Conservation (phyloP, 2,113 vertebrate genomes). For the Paratilapia polleni region DNA sequence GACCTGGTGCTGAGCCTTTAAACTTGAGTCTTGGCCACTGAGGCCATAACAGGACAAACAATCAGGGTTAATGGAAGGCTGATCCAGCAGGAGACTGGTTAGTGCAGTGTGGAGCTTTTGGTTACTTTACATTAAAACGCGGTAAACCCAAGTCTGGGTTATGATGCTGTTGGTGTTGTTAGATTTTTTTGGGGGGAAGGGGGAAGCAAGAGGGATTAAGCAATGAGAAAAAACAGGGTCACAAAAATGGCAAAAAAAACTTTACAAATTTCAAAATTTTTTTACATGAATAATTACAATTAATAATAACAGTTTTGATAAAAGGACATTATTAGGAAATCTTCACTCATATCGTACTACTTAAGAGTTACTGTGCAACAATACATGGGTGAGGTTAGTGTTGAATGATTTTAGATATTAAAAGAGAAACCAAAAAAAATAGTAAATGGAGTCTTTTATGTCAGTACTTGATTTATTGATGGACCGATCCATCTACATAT, state of each 20-base stretch:
- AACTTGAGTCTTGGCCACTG: neutral
- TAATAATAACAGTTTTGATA: neutral
- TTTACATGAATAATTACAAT: neutral
- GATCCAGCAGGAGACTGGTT: slow-evolving; percentile 31
- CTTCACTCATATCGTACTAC: neutral
- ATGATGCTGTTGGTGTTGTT: slow-evolving; percentile 12
- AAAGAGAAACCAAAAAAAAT: neutral
- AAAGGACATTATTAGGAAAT: neutral
- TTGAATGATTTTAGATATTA: neutral
- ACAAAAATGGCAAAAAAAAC: neutral
- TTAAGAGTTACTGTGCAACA: neutral
- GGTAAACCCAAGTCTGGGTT: neutral
- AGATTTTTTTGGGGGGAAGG: slow-evolving; percentile 20
- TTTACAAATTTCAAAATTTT: neutral
- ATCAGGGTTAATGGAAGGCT: slow-evolving; percentile 5
- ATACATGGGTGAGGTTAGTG: neutral
- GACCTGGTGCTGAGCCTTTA: slow-evolving; percentile 14
- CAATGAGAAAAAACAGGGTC: slow-evolving; percentile 19
- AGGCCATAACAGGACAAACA: neutral
- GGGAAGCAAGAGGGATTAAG: slow-evolving; percentile 52
- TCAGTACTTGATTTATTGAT: neutral
- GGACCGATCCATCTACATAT: neutral
- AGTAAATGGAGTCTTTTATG: neutral
- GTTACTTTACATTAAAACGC: slow-evolving; percentile 16
- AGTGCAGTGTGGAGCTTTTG: slow-evolving; percentile 15